These are phyloP conservation scores for Stegophylla sp. DNA, from an alignment of 2,888 invertebrate species.

Conservation along the genomic window DNA sequence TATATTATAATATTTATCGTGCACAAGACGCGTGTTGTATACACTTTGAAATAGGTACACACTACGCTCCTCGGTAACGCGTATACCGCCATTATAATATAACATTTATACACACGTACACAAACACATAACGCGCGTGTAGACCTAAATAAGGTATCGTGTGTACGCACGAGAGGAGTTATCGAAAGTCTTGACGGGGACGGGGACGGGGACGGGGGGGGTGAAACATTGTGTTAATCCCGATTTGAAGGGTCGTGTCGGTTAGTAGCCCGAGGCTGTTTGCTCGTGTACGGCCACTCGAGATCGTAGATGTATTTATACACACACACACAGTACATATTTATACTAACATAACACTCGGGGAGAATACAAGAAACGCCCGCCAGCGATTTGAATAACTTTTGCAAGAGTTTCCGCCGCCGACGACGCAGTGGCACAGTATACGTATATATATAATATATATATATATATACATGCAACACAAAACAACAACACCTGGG, in stretches of 20 bases:
- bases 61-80: too few species aligned
- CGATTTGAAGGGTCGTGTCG: constrained; percentile 52
- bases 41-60: not conserved
- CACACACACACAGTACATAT: not conserved
- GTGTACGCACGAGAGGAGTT: not conserved
- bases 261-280: constrained; percentile 56
- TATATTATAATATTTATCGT: not conserved
- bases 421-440: not conserved
- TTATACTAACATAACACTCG: constrained; percentile 46
- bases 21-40: not conserved
- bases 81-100: too few species aligned
- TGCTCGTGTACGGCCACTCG: constrained; percentile 52
- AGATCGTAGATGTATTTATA: not conserved
- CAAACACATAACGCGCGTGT: not conserved
- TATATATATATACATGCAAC: not conserved
- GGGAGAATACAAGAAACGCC: constrained; percentile 42
- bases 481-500: constrained; percentile 43
- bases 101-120: not conserved
- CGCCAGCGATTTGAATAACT: constrained; percentile 53
- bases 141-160: not conserved
- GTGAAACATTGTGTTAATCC: constrained; percentile 49
- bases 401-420: constrained; percentile 5
- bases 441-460: too few species aligned
- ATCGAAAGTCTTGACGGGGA: constrained; percentile 29
- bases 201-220: too few species aligned